Evolutionary conservation across 1,140 invertebrate species (phyloP).

Genomic region (Aphis craccivora): DNA sequence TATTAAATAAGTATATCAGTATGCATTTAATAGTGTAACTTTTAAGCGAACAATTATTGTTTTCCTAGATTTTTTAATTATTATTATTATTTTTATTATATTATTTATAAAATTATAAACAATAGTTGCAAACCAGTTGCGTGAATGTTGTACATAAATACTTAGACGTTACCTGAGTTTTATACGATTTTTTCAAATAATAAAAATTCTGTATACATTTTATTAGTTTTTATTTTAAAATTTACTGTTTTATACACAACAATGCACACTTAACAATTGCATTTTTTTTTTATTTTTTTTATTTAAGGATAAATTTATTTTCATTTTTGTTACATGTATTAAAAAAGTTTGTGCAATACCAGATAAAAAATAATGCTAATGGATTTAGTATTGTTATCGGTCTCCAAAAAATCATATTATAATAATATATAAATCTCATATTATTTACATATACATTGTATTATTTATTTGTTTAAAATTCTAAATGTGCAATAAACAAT

Average conservation of each 20-base stretch:
- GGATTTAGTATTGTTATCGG: slow-evolving; percentile 49
- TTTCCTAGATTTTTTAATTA: slow-evolving; percentile 58
- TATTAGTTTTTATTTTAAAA: slow-evolving; percentile 55
- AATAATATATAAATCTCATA: slow-evolving; percentile 36
- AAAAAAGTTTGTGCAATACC: slow-evolving; percentile 51
- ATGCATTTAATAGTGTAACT: slow-evolving; percentile 56
- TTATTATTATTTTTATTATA: slow-evolving; percentile 40
- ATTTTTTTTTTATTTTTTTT: slow-evolving; percentile 31
- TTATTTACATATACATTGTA: slow-evolving; percentile 30
- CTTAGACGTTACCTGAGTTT: slow-evolving; percentile 58
- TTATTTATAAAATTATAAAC: slow-evolving; percentile 29
- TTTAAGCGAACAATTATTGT: slow-evolving; percentile 56
- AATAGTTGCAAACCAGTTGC: slow-evolving; percentile 46
- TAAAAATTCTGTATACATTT: slow-evolving; percentile 51
- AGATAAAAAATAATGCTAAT: not conserved
- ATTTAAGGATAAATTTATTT: slow-evolving; percentile 48
- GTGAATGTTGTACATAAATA: slow-evolving; percentile 58
- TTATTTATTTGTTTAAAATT: slow-evolving; percentile 27
- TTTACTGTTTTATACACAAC: slow-evolving; percentile 49
- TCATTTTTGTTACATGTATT: slow-evolving; percentile 51
- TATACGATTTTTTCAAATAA: slow-evolving; percentile 56
- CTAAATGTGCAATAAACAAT: slow-evolving; percentile 23
- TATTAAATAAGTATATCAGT: slow-evolving; percentile 53
- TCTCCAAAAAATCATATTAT: slow-evolving; percentile 29
- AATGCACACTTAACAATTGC: slow-evolving; percentile 37